phyloP scores from a whole-genome alignment of 2,797 vertebrate genomes.

The Oceanodroma leucorhoa region DNA sequence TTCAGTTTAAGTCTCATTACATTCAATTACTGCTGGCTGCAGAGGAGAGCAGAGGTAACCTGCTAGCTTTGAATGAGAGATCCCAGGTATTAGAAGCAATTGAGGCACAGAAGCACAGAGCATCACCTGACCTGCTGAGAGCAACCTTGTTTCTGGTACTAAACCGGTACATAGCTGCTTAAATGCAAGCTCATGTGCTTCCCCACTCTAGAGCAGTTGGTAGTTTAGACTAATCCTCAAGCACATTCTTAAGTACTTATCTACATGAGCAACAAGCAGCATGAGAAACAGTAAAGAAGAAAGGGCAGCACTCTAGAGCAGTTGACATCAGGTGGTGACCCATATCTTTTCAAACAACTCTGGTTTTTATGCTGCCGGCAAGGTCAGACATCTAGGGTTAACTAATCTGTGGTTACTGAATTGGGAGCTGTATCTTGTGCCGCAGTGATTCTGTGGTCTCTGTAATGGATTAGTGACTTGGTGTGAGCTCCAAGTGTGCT shows the following conservation, averaged over 20 bases:
- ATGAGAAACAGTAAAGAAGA: background rate
- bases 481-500: background rate
- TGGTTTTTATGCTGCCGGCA: rapidly evolving
- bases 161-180: background rate
- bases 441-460: background rate
- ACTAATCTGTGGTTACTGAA: background rate
- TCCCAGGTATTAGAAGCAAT: background rate
- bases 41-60: background rate
- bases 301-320: background rate
- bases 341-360: background rate
- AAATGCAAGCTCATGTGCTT: background rate
- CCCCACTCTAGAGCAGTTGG: background rate
- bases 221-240: background rate
- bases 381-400: background rate
- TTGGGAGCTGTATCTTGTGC: rapidly evolving
- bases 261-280: background rate
- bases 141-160: background rate
- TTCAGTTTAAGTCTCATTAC: background rate
- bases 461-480: background rate
- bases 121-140: background rate
- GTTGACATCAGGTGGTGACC: background rate
- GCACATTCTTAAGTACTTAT: background rate
- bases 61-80: background rate
- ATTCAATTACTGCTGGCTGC: background rate
- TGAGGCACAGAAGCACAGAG: background rate